Conservation (phyloP, 2,113 vertebrate species). For the Herpailurus yagouaroundi region DNA sequence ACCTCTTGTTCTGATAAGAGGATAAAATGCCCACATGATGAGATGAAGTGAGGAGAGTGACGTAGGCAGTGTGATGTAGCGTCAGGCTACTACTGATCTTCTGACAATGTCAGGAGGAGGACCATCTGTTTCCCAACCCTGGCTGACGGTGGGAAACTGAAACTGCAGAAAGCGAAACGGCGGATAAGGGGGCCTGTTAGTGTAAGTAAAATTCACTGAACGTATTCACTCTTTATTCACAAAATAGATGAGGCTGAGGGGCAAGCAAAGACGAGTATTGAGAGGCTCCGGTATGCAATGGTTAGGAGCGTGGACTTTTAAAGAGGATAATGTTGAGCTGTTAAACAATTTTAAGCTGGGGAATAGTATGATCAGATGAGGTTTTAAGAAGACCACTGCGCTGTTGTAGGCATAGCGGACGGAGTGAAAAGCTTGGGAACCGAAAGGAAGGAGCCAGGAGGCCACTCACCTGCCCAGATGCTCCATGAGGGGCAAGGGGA, state of each 20-base stretch:
- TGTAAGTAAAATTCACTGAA: constrained; percentile 27
- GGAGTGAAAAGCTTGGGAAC: background rate
- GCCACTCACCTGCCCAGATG: background rate
- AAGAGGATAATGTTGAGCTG: background rate
- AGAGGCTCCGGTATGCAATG: background rate
- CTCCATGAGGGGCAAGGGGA: background rate
- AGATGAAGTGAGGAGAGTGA: background rate
- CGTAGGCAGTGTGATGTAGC: background rate
- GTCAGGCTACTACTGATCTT: background rate
- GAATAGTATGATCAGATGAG: background rate
- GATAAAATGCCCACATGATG: background rate
- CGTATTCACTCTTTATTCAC: background rate
- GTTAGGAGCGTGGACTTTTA: background rate
- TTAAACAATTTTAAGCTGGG: background rate
- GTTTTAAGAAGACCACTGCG: background rate
- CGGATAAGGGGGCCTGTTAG: background rate
- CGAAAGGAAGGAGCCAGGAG: background rate
- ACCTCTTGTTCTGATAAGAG: background rate
- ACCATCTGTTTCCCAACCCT: background rate
- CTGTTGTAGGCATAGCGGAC: background rate
- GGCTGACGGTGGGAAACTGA: background rate
- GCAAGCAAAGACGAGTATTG: background rate
- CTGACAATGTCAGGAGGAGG: background rate
- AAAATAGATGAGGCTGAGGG: constrained; percentile 18
- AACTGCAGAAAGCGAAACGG: background rate